Percentiles rank a stretch among this genome's conserved stretches.
Conservation (phyloP, 2,797 vertebrate genomes). For the Passerculus sandwichensis region DNA sequence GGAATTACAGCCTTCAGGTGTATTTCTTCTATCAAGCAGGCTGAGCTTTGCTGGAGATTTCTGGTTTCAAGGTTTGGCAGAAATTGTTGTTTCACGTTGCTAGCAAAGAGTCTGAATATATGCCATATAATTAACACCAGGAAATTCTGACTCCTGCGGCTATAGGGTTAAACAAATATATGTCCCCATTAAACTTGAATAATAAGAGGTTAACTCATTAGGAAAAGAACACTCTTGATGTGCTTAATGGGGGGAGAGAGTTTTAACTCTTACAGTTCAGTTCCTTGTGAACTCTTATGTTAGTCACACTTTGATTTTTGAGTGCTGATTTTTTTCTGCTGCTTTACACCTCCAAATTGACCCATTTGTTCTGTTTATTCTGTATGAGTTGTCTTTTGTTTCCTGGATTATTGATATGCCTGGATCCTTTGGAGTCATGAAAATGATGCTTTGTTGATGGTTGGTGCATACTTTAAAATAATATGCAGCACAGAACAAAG, state of each 20-base stretch:
- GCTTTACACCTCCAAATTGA: not conserved
- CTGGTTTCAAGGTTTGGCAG: not conserved
- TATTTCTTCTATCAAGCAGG: not conserved
- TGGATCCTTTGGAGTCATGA: not conserved
- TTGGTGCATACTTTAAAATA: not conserved
- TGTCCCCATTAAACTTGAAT: conserved; percentile 67
- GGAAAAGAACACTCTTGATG: conserved; percentile 37
- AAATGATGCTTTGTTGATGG: not conserved
- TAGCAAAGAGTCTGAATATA: not conserved
- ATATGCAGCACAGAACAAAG: conserved; percentile 6
- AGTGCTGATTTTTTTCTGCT: not conserved
- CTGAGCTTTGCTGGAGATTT: not conserved
- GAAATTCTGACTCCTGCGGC: conserved; percentile 62
- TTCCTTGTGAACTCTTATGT: not conserved
- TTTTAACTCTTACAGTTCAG: conserved; percentile 25
- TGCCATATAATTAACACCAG: conserved; percentile 45
- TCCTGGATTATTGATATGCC: not conserved
- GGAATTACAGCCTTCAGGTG: not conserved
- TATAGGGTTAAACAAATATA: conserved; percentile 65
- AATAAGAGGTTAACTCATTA: conserved; percentile 71
- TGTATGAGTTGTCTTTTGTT: not conserved
- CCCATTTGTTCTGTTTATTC: not conserved
- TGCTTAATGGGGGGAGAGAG: conserved; percentile 22
- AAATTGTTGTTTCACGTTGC: not conserved
- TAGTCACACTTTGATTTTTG: not conserved